Percentiles rank a stretch among this genome's conserved stretches.
Evolutionary conservation across 2,113 vertebrate species (phyloP).

Genomic region (Brienomyrus brachyistius): DNA sequence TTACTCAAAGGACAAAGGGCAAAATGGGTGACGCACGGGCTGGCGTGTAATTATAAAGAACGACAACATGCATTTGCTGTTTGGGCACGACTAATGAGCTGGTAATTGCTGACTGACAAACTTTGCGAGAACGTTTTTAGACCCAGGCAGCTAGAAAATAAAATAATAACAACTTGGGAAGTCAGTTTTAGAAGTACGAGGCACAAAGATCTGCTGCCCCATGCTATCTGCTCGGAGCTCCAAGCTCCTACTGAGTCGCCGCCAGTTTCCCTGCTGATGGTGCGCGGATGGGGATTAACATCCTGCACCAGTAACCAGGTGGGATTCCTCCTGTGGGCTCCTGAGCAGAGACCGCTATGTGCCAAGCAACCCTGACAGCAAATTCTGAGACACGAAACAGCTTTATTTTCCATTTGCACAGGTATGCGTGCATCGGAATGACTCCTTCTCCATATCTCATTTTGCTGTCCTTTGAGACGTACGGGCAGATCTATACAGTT

Average conservation of each 20-base stretch:
- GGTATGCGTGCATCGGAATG: not conserved
- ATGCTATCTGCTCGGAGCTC: not conserved
- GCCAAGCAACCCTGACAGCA: not conserved
- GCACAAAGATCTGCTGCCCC: not conserved
- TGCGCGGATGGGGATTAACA: not conserved
- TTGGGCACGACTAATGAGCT: not conserved
- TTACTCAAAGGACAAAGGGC: not conserved
- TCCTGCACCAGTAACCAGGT: not conserved
- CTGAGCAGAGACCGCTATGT: not conserved
- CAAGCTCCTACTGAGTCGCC: not conserved
- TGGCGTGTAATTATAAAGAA: not conserved
- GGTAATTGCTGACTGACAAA: not conserved
- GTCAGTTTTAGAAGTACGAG: not conserved
- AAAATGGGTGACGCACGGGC: not conserved
- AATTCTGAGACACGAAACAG: not conserved
- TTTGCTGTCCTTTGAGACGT: not conserved
- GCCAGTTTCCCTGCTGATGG: not conserved
- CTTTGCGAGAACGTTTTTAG: not conserved
- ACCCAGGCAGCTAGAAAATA: not conserved
- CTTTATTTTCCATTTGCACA: not conserved
- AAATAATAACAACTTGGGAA: not conserved
- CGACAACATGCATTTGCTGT: not conserved
- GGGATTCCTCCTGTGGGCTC: not conserved
- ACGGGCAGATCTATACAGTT: not conserved
- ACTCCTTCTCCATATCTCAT: not conserved